These are phyloP conservation scores for Sesamia inferens DNA, from an alignment of 2,888 invertebrate genomes.

Conservation along the genomic window DNA sequence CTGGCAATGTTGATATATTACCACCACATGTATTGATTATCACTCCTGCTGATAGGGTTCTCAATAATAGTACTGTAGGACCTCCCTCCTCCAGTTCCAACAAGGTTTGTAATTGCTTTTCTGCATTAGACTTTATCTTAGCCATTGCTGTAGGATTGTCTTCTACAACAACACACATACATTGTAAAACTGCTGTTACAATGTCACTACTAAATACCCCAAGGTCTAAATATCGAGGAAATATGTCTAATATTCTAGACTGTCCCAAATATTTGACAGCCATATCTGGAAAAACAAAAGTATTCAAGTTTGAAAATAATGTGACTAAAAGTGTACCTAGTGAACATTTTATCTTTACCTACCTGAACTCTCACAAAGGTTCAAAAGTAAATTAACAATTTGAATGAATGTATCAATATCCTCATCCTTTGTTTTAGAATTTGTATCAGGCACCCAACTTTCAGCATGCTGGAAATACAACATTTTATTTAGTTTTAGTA, in stretches of 20 bases:
- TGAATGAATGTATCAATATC: slow-evolving; percentile 92
- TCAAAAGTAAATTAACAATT: slow-evolving; percentile 92
- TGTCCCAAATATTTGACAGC: slow-evolving; percentile 92
- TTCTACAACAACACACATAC: slow-evolving; percentile 92
- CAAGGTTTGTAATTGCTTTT: slow-evolving; percentile 81
- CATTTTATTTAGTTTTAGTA: background rate
- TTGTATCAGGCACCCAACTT: slow-evolving; percentile 87
- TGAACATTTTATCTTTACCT: slow-evolving; percentile 31
- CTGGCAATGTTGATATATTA: slow-evolving; percentile 80
- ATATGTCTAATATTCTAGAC: slow-evolving; percentile 90
- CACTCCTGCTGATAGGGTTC: slow-evolving; percentile 90
- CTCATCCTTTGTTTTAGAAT: slow-evolving; percentile 86
- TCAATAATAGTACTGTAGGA: slow-evolving; percentile 85
- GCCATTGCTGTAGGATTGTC: slow-evolving; percentile 91
- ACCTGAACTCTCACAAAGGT: slow-evolving; percentile 92
- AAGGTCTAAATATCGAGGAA: slow-evolving; percentile 91
- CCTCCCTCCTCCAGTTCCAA: slow-evolving; percentile 81
- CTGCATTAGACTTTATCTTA: slow-evolving; percentile 87
- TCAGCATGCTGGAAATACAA: slow-evolving; percentile 81
- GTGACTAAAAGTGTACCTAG: background rate
- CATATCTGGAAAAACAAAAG: slow-evolving; percentile 78
- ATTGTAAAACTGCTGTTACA: slow-evolving; percentile 91
- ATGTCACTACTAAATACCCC: slow-evolving; percentile 90
- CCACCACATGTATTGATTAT: slow-evolving; percentile 88
- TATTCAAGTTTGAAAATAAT: slow-evolving; percentile 8